Conservation (phyloP, 2,797 vertebrate species). For the Arrhamphus sclerolepis region DNA sequence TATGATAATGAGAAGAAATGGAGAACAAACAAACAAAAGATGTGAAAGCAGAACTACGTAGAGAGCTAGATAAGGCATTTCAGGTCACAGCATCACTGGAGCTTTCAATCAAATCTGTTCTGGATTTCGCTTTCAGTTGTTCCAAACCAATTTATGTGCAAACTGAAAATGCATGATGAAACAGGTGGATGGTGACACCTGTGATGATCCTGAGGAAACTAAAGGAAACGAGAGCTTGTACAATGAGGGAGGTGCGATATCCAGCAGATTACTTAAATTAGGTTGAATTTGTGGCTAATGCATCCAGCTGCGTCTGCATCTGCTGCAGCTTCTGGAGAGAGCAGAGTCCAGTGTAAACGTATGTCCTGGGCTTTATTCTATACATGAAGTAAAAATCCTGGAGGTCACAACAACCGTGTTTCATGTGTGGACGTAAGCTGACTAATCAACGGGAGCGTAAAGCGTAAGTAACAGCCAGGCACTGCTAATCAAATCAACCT, state of each 20-base stretch:
- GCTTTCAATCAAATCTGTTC: too few species aligned
- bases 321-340: conserved; percentile 26
- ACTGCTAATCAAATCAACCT: too few species aligned
- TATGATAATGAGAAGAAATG: too few species aligned
- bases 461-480: too few species aligned
- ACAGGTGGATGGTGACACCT: conserved; percentile 3
- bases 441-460: too few species aligned
- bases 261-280: conserved; percentile 35
- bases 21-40: too few species aligned
- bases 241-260: background rate
- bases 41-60: too few species aligned
- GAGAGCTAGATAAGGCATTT: too few species aligned
- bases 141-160: background rate
- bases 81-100: too few species aligned
- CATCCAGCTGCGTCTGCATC: conserved; percentile 42
- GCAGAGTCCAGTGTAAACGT: conserved; percentile 6
- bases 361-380: background rate
- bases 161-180: background rate
- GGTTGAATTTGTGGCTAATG: conserved; percentile 19
- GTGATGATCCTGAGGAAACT: conserved; percentile 3
- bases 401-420: too few species aligned
- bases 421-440: too few species aligned
- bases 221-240: background rate
- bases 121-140: too few species aligned
- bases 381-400: background rate